Conservation (phyloP, 2,888 invertebrate genomes). For the Mesochorus sp. region DNA sequence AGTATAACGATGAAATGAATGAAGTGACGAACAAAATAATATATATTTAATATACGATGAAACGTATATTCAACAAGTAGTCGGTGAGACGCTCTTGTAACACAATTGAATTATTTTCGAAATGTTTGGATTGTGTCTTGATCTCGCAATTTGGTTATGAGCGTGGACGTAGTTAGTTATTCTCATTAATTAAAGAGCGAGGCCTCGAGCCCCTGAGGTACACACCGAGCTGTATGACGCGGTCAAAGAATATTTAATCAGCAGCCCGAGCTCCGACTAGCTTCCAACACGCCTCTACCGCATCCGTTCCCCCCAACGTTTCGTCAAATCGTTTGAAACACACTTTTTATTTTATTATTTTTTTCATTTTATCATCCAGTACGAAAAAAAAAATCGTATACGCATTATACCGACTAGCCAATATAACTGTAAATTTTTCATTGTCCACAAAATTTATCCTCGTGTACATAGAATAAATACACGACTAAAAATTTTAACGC, state of each 20-base stretch:
- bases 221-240: conserved; percentile 1
- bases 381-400: neutral
- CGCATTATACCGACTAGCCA: neutral
- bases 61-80: no score
- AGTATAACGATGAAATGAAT: no score
- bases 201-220: conserved; percentile 21
- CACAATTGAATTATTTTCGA: neutral
- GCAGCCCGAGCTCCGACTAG: conserved; percentile 26
- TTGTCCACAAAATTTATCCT: no score
- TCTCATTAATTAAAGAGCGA: conserved; percentile 56
- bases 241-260: conserved; percentile 48
- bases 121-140: neutral
- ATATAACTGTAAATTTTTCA: no score
- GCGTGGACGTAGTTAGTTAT: conserved; percentile 37
- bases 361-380: neutral
- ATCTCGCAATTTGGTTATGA: neutral
- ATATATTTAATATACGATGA: no score
- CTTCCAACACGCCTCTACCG: neutral
- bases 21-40: no score
- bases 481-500: conserved; percentile 26
- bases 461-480: no score
- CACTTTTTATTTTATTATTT: neutral
- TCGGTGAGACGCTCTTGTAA: neutral
- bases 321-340: neutral
- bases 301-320: neutral